Evolutionary conservation across 2,797 vertebrate genomes (phyloP), one percentile per base, ranked within the genome.

Genomic region (Cichlasoma orientale): DNA sequence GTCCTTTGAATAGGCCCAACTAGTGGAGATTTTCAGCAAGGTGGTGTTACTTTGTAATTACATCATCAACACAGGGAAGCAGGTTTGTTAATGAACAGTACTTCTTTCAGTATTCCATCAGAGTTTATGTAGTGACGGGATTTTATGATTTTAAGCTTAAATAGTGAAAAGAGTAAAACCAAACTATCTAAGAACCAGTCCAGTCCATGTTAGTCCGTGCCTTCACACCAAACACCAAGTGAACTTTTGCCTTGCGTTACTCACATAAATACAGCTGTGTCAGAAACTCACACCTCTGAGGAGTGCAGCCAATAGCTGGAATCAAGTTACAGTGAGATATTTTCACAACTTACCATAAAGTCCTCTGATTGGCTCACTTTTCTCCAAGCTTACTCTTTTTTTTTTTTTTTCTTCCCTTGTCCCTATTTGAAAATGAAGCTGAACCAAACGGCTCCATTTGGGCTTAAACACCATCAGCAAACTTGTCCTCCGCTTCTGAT

Each of bases 31-130:
- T 78, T 86, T 77, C 72, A 80, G 63, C 73, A 57, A 63, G 54
- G 38, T 74, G 53, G 69, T 80, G 52, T 76, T 68, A 74, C n/a
- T 79, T 83, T 80, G 25, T 82, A 81, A 79, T 90, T 80, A 74
- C 78, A 74, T 77, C 56, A 74, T 58, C 41, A 83, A 72, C 75
- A 82, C 14, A 50, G 52, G 52, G 61, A 72, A 50, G 68, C 66
- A 36, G 21, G 29, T 74, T 56, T 72, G 18, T 73, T 29, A 47
- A 5, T 10, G 2, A 66, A 47, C 23, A 66, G 27, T 66, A 47
- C 9, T 47, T 66, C 33, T 56, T 74, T 61, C 8, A 63, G 56
- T 41, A 27, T 74, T 5, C 21, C 11, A 53, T 9, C 31, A 50
- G 19, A 77, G 21, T 0, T 0, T 73, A 33, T 53, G 63, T 36